Evolutionary conservation across 2,113 vertebrate genomes (phyloP).

Genomic region (Lepisosteus osseus): DNA sequence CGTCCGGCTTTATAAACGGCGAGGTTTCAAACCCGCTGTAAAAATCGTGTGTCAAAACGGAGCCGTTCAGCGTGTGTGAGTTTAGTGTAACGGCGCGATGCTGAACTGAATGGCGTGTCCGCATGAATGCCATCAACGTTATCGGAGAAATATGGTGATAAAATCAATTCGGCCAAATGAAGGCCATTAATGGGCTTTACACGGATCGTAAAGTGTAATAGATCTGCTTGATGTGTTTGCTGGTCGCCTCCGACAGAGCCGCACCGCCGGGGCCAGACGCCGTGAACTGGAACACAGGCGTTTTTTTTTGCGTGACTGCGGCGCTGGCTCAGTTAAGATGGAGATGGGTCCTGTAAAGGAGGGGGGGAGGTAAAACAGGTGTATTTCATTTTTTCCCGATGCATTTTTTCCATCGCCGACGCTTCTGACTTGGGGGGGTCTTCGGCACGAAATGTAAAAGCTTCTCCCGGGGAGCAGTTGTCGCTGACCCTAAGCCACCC

Average conservation of each 20-base stretch:
- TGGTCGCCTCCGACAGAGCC: too few relatives aligned
- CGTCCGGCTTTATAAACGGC: too few relatives aligned
- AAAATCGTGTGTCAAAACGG: too few relatives aligned
- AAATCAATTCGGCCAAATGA: constrained; percentile 3
- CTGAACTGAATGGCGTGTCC: too few relatives aligned
- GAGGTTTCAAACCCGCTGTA: too few relatives aligned
- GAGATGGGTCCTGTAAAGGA: neutral
- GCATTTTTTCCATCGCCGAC: neutral
- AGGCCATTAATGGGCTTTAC: neutral
- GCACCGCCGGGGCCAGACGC: too few relatives aligned
- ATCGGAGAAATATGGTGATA: neutral
- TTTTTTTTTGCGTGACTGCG: too few relatives aligned
- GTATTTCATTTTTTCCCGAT: neutral
- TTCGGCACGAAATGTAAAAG: constrained; percentile 9
- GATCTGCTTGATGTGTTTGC: neutral
- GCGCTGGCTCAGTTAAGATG: too few relatives aligned
- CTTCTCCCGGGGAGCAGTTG: neutral
- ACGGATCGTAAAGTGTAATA: constrained; percentile 2
- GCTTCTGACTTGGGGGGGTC: constrained; percentile 21
- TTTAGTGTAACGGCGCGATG: too few relatives aligned
- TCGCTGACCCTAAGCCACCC: constrained; percentile 8
- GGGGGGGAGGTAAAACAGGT: neutral
- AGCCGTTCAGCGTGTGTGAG: too few relatives aligned
- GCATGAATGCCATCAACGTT: too few relatives aligned
- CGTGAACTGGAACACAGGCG: too few relatives aligned